These are phyloP conservation scores for Coreoperca whiteheadi DNA, from an alignment of 2,113 vertebrate species.

Conservation along the genomic window DNA sequence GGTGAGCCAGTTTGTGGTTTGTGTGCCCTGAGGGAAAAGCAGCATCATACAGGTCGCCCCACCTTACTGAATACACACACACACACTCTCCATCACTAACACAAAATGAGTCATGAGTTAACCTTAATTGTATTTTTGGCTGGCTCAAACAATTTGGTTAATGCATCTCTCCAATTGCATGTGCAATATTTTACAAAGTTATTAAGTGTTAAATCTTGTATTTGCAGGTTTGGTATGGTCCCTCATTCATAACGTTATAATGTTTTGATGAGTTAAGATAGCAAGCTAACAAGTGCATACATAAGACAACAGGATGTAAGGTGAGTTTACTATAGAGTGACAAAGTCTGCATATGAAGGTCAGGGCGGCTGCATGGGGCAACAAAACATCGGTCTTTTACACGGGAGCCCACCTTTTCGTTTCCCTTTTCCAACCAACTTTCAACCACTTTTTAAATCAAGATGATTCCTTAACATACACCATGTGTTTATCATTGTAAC, in stretches of 20 bases:
- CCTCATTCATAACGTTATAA: conserved; percentile 24
- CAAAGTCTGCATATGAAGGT: neutral
- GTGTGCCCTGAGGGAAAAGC: conserved; percentile 33
- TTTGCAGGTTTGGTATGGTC: neutral
- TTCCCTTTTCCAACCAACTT: too few relatives aligned
- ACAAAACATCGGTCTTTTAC: neutral
- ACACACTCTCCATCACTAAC: conserved; percentile 14
- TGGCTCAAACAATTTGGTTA: neutral
- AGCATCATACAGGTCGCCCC: conserved; percentile 6
- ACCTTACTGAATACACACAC: conserved; percentile 37
- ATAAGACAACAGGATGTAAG: neutral
- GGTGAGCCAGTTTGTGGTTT: conserved; percentile 53
- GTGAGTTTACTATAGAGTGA: neutral
- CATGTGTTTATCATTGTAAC: neutral
- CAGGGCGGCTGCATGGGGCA: neutral
- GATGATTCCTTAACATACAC: neutral
- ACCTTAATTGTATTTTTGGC: conserved; percentile 11
- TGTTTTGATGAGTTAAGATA: conserved; percentile 3
- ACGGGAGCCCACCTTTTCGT: too few relatives aligned
- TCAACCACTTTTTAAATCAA: neutral
- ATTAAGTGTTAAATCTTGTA: neutral
- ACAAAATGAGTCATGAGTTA: conserved; percentile 18
- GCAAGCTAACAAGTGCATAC: neutral
- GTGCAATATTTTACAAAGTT: neutral
- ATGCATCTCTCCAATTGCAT: neutral